Evolutionary conservation across 2,888 invertebrate species (phyloP).

Genomic region (Tenthredo mesomela): DNA sequence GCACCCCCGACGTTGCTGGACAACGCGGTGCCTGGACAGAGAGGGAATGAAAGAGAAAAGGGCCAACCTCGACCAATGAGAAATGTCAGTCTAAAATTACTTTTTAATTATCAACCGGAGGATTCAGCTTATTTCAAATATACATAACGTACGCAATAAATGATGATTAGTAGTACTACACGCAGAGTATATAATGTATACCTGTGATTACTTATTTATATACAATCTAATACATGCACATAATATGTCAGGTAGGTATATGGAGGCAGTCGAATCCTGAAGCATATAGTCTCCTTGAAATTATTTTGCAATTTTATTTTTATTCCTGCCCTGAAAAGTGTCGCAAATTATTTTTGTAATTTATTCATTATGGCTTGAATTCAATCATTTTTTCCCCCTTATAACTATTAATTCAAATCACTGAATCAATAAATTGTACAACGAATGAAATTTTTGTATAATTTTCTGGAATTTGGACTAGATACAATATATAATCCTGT

Average conservation of each 20-base stretch:
- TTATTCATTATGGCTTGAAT: neutral
- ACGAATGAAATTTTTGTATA: neutral
- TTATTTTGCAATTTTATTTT: neutral
- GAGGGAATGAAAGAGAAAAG: neutral
- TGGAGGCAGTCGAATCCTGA: neutral
- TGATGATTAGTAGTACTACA: neutral
- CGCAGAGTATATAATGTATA: neutral
- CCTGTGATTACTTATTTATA: neutral
- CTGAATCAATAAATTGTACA: neutral
- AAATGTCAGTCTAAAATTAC: constrained; percentile 70
- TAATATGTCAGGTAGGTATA: neutral
- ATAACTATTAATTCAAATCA: neutral
- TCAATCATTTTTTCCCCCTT: neutral
- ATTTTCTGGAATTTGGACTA: neutral
- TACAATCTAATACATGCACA: neutral
- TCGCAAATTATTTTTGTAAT: neutral
- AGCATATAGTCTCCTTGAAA: neutral
- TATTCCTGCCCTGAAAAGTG: neutral
- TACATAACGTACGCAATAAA: neutral
- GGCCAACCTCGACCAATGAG: constrained; percentile 58
- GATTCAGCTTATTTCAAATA: constrained; percentile 69
- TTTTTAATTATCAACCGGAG: constrained; percentile 72
- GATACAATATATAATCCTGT: constrained; percentile 14
- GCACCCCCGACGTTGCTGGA: constrained; percentile 21
- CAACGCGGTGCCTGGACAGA: constrained; percentile 1